These are phyloP conservation scores for Orchesellides sinensis DNA, from an alignment of 2,888 invertebrate species.

Conservation along the genomic window DNA sequence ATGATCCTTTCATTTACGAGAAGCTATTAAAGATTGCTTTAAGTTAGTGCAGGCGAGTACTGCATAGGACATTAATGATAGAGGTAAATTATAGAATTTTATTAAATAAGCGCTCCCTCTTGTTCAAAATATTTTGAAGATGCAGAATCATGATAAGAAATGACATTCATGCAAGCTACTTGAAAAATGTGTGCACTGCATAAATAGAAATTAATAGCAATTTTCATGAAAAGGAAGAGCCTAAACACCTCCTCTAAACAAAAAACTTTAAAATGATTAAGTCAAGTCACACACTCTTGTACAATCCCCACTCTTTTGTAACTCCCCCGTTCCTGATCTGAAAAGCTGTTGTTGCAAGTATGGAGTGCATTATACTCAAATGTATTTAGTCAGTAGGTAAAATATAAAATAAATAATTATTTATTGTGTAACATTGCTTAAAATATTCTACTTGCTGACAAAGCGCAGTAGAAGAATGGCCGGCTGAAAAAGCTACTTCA, in stretches of 20 bases:
- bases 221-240: not conserved
- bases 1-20: conserved; percentile 21
- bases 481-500: conserved; percentile 13
- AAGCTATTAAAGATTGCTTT: conserved; percentile 6
- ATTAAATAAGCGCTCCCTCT: not conserved
- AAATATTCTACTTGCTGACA: not conserved
- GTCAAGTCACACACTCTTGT: conserved; percentile 22
- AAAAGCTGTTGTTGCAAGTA: not conserved
- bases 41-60: not conserved
- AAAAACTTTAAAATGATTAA: conserved; percentile 18
- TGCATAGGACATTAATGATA: not conserved
- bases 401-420: not conserved
- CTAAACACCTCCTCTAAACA: no score
- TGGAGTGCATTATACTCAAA: no score
- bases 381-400: not conserved
- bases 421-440: not conserved
- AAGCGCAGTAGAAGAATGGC: not conserved
- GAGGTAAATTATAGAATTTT: no score
- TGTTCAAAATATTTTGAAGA: conserved; percentile 22
- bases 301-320: conserved; percentile 5
- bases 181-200: not conserved
- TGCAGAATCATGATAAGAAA: conserved; percentile 13
- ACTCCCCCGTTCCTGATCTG: conserved; percentile 19
- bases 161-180: conserved; percentile 1
- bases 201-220: conserved; percentile 24